Base-by-base conservation (phyloP, 1,140 invertebrate species). In the Drosophila ogumai region DNA sequence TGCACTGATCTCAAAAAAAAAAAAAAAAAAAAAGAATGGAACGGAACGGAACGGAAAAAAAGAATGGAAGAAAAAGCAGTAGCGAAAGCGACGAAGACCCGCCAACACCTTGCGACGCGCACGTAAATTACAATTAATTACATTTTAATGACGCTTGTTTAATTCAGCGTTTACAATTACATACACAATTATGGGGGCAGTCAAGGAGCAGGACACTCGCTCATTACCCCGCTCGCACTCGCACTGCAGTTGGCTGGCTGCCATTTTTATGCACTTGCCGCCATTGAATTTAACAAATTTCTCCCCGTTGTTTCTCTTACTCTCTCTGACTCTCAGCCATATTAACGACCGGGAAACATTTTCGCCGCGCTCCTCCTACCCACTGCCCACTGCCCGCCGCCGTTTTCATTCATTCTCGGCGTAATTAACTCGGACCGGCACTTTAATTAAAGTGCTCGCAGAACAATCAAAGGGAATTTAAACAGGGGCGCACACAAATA, bases 41-140 rank as follows among this genome's bases (percentile, higher is more conserved):
- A 6, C 25, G 19, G 32, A 17, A 2, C 31, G 41, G 9, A 22
- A 31, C 32, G 32, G 32, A 17, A 59, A 55, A 49, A 55, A 52
- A 31, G 65, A 56, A 57, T 28, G 22, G 9, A 28, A 34, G 69
- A 17, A 50, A 43, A 36, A 34, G 40, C 60, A 8, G 34, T 47
- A 22, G 69, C 7, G 36, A 55, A 36, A 40, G 47, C 61, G 15
- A 28, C 41, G 59, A 67, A 50, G n/a, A 31, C 66, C 28, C 50
- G 44, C 43, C 71, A 79, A 79, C 82, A 88, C 82, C 79, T 88
- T 82, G 47, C 60, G 65, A 87, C 79, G 82, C 56, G 82, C 61
- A 90, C 82, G 87, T 91, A 91, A 91, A 91, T 91, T 91, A 91
- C 87, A 91, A 91, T 91, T 91, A 91, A 91, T 91, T 91, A 91